Evolutionary conservation across 2,888 invertebrate species (phyloP).

Genomic region (Stenichneumon culpator): DNA sequence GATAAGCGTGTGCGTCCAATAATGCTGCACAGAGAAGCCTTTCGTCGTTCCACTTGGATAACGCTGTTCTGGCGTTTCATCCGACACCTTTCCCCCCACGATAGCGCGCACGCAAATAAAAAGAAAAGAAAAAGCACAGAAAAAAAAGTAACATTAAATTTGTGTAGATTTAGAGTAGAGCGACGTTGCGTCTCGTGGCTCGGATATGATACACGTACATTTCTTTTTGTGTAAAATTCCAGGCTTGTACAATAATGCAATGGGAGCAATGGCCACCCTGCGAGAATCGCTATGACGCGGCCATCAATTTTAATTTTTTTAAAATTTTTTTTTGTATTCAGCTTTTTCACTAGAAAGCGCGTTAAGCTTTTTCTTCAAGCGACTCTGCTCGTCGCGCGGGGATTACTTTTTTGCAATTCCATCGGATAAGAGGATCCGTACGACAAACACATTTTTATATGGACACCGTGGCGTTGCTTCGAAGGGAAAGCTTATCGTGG

Average conservation of each 20-base stretch:
- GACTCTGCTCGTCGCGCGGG: not conserved
- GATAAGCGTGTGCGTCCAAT: not conserved
- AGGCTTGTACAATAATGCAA: conserved; percentile 86
- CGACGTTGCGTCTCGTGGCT: conserved; percentile 85
- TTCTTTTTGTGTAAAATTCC: conserved; percentile 84
- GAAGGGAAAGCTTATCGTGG: conserved; percentile 48
- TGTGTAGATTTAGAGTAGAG: conserved; percentile 66
- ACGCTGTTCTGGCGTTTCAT: conserved; percentile 22
- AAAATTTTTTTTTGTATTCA: conserved; percentile 60
- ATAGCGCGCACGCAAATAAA: not conserved
- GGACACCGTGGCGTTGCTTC: not conserved
- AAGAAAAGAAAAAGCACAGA: not conserved
- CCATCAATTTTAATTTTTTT: conserved; percentile 70
- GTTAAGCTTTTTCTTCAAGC: conserved; percentile 49
- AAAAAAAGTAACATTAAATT: conserved; percentile 2
- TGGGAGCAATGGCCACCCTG: conserved; percentile 73
- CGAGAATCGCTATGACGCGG: conserved; percentile 71
- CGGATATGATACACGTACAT: conserved; percentile 87
- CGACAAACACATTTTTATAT: not conserved
- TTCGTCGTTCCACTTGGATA: conserved; percentile 1
- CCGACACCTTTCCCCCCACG: not conserved
- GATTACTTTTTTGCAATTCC: not conserved
- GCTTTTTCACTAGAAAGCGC: conserved; percentile 20
- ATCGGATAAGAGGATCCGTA: not conserved
- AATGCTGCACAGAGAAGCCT: conserved; percentile 8